These are phyloP conservation scores for Scomberomorus guttatus DNA, from an alignment of 2,797 vertebrate species.

Conservation along the genomic window DNA sequence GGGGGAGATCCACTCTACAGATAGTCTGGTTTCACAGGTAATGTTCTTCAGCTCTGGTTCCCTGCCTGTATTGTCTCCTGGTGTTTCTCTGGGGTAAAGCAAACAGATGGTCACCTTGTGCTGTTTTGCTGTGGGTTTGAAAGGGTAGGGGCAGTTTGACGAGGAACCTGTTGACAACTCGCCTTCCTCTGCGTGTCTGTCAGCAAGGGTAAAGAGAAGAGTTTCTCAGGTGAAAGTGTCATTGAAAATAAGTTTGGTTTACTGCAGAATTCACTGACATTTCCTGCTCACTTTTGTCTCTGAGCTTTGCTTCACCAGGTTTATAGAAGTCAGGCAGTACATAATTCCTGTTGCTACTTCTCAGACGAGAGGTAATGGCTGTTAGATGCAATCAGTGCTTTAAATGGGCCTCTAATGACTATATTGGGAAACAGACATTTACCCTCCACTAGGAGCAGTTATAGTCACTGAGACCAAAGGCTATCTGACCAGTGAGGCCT, in stretches of 20 bases:
- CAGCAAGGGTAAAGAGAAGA: background rate
- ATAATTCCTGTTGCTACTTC: constrained; percentile 49
- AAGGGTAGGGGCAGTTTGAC: constrained; percentile 21
- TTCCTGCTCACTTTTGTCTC: constrained; percentile 10
- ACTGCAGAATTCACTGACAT: background rate
- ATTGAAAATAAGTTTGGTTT: background rate
- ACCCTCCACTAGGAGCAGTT: constrained; percentile 52
- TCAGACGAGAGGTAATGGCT: constrained; percentile 65
- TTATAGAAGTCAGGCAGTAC: constrained; percentile 31
- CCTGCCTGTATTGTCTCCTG: constrained; percentile 50
- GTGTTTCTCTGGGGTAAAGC: constrained; percentile 22
- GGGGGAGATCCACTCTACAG: constrained; percentile 47
- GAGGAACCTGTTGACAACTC: constrained; percentile 9
- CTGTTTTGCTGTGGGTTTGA: constrained; percentile 32
- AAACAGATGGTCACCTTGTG: constrained; percentile 49
- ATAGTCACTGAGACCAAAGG: constrained; percentile 54
- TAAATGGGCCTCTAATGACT: constrained; percentile 73
- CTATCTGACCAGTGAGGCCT: constrained; percentile 41
- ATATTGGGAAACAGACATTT: constrained; percentile 66
- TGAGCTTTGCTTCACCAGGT: constrained; percentile 15
- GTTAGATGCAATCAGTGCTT: constrained; percentile 69
- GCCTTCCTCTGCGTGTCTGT: background rate
- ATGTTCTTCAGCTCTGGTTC: constrained; percentile 53
- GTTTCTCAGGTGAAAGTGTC: background rate
- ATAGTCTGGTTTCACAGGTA: constrained; percentile 68